A percentile compares a stretch with the other conserved stretches of the same genome.
These are phyloP conservation scores for Sclerurus mexicanus DNA, from an alignment of 2,113 vertebrate species.

Conservation along the genomic window DNA sequence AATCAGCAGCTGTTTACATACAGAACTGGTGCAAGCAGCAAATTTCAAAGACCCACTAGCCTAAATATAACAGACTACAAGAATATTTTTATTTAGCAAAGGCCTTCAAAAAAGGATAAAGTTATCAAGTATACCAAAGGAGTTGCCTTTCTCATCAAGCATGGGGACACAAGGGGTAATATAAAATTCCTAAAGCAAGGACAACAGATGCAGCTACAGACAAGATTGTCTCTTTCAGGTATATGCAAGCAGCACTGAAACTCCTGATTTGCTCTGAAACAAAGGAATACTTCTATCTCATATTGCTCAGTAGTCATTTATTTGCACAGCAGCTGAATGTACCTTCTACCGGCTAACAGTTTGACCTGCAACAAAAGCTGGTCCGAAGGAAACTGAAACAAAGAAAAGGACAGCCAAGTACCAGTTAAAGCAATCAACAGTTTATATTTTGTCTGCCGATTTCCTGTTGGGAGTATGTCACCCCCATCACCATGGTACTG, in stretches of 20 bases:
- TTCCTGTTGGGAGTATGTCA: not conserved
- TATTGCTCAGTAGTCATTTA: not conserved
- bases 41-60: not conserved
- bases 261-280: not conserved
- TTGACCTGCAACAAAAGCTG: not conserved
- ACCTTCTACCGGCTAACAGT: not conserved
- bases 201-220: not conserved
- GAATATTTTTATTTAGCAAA: not conserved
- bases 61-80: not conserved
- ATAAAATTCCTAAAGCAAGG: not conserved
- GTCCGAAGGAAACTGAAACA: slow-evolving; percentile 11
- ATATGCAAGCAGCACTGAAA: not conserved
- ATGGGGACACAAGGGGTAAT: not conserved
- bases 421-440: not conserved
- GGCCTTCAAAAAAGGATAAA: not conserved
- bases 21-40: not conserved
- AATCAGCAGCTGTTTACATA: not conserved
- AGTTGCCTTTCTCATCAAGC: not conserved
- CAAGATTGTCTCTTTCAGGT: not conserved
- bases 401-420: not conserved
- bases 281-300: not conserved
- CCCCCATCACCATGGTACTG: not conserved
- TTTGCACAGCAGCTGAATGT: not conserved
- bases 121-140: not conserved
- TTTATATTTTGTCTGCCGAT: not conserved